These are phyloP conservation scores for Edolisoma coerulescens DNA, from an alignment of 2,113 vertebrate species.

Conservation along the genomic window DNA sequence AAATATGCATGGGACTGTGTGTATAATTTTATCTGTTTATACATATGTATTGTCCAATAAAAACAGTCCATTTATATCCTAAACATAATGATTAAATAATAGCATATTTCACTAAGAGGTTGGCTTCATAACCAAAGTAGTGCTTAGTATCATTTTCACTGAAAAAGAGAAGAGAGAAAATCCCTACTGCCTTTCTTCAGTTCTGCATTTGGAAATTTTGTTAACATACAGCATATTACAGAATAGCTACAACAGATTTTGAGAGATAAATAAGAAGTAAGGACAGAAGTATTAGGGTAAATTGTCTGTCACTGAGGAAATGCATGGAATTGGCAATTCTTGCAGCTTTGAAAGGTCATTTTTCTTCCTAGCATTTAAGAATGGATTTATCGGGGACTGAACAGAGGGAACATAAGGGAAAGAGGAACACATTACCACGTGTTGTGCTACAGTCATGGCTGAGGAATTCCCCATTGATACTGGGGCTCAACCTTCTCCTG, in stretches of 20 bases:
- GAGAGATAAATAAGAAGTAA: neutral
- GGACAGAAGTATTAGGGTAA: neutral
- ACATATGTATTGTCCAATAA: conserved; percentile 15
- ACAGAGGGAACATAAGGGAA: neutral
- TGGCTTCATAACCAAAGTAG: neutral
- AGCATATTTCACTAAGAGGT: conserved; percentile 10
- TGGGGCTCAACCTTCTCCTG: neutral
- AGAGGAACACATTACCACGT: neutral
- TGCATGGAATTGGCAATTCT: neutral
- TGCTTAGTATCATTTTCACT: neutral
- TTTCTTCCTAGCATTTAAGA: neutral
- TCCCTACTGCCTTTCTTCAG: neutral
- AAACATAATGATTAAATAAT: conserved; percentile 31
- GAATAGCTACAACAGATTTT: neutral
- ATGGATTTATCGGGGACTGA: neutral
- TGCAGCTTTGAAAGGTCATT: neutral
- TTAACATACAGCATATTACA: neutral
- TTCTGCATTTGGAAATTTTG: neutral
- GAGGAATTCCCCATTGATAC: neutral
- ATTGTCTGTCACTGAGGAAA: neutral
- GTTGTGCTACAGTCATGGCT: neutral
- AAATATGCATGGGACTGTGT: neutral
- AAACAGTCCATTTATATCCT: conserved; percentile 24
- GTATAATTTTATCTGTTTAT: conserved; percentile 28
- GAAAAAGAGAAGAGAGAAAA: neutral